Conservation (phyloP, 2,113 vertebrate species). For the Elachura formosa region DNA sequence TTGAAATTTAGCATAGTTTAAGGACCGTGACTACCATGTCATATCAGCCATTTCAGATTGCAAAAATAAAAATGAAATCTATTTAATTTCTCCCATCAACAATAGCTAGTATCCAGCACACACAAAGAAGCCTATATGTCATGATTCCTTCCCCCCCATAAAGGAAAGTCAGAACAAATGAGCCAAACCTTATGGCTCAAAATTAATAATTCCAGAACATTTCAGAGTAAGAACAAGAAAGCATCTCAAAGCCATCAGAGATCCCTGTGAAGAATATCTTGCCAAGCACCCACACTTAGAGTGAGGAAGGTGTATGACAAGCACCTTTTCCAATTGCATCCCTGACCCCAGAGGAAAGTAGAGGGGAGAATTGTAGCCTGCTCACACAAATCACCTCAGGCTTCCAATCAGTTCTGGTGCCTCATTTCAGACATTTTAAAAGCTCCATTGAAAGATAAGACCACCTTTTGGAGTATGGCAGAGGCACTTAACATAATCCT, state of each 20-base stretch:
- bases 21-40: not conserved
- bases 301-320: not conserved
- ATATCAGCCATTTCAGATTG: not conserved
- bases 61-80: not conserved
- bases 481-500: not conserved
- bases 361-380: not conserved
- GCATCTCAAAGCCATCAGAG: not conserved
- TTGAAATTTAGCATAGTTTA: not conserved
- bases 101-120: not conserved
- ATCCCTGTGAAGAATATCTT: not conserved
- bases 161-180: not conserved
- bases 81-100: not conserved
- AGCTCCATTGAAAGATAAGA: not conserved
- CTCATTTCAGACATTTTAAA: not conserved
- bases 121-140: not conserved
- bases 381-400: not conserved
- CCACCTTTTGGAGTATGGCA: not conserved
- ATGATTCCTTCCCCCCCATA: not conserved
- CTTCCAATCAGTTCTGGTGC: not conserved
- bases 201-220: not conserved
- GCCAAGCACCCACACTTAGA: not conserved
- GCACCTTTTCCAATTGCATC: not conserved
- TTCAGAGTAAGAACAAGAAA: not conserved
- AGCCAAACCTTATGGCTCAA: not conserved
- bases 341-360: not conserved